phyloP scores from a whole-genome alignment of 2,797 vertebrate genomes.

The Columba guinea region DNA sequence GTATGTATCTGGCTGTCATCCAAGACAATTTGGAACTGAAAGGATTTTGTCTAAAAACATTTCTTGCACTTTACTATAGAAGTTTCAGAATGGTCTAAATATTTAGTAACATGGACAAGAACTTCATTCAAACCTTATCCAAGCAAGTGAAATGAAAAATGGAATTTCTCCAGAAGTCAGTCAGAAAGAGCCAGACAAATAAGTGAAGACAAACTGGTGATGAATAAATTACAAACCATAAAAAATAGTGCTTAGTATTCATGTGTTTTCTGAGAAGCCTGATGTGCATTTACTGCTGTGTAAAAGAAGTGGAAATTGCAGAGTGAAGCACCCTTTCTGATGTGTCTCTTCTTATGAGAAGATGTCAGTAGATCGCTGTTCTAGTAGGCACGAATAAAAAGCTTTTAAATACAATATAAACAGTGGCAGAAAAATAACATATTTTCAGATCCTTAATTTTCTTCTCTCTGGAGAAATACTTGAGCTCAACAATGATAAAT shows the following conservation, averaged over 20 bases:
- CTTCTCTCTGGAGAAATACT: conserved; percentile 50
- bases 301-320: neutral
- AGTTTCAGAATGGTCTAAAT: neutral
- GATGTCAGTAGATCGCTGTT: neutral
- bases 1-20: neutral
- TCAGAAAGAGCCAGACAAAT: neutral
- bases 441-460: conserved; percentile 1
- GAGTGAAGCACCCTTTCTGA: neutral
- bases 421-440: neutral
- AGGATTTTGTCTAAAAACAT: neutral
- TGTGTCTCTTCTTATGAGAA: neutral
- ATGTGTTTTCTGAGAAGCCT: conserved; percentile 7
- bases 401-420: conserved; percentile 20
- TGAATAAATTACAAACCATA: neutral
- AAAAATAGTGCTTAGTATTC: neutral
- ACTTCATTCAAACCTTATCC: neutral
- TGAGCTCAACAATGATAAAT: conserved; percentile 14
- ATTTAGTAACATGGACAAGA: neutral
- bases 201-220: neutral
- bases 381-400: neutral
- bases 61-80: neutral
- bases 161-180: neutral
- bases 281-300: neutral
- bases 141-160: neutral
- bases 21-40: conserved; percentile 11